Conservation (phyloP, 2,113 vertebrate genomes). For the Delphinus delphis region DNA sequence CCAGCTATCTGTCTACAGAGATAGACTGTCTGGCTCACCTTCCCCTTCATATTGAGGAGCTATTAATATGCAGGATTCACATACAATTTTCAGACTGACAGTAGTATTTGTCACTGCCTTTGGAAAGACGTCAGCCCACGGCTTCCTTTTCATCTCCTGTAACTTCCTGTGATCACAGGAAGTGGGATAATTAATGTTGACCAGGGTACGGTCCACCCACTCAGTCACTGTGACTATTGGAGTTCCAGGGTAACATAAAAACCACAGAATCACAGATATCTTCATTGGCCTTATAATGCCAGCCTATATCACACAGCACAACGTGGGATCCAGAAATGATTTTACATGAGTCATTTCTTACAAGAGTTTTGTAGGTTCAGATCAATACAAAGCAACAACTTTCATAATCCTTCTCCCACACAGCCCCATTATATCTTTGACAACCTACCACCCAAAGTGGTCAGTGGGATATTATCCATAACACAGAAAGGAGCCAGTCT, state of each 20-base stretch:
- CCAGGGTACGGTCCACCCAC: neutral
- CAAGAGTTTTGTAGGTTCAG: neutral
- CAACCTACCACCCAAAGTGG: neutral
- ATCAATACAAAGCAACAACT: neutral
- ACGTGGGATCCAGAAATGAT: neutral
- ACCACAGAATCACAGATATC: neutral
- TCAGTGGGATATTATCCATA: neutral
- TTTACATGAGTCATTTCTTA: neutral
- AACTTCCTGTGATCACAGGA: neutral
- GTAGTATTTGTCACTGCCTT: neutral
- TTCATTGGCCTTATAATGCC: neutral
- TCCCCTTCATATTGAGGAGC: neutral
- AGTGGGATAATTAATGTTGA: constrained; percentile 21
- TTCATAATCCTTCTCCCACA: neutral
- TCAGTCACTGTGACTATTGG: neutral
- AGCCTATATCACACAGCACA: neutral
- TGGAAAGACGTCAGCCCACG: neutral
- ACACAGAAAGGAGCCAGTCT: neutral
- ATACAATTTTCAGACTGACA: neutral
- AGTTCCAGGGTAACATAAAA: neutral
- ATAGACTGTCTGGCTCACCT: neutral
- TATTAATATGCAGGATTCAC: neutral
- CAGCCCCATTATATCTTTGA: neutral
- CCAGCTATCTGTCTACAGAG: neutral
- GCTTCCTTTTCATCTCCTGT: neutral